phyloP scores from a whole-genome alignment of 2,113 vertebrate species.

The Macrotus californicus region DNA sequence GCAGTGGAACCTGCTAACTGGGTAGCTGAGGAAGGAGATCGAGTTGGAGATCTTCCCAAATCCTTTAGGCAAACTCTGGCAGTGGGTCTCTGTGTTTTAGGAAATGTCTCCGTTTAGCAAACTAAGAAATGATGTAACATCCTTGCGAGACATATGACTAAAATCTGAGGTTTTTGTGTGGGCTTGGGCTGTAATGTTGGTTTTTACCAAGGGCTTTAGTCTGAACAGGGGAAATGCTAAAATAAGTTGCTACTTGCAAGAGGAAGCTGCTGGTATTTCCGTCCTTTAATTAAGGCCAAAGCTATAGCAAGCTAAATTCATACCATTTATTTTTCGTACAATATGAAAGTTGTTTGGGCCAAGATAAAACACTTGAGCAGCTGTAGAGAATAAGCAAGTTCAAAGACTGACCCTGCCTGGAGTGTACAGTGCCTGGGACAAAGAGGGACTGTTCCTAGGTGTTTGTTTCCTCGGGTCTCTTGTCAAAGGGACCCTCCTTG shows the following conservation, averaged over 20 bases:
- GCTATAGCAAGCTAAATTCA: background rate
- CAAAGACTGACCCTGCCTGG: background rate
- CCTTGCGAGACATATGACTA: constrained; percentile 52
- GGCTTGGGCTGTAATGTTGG: background rate
- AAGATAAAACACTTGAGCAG: background rate
- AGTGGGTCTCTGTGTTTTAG: background rate
- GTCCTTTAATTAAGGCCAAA: constrained; percentile 8
- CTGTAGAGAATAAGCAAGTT: background rate
- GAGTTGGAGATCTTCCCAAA: background rate
- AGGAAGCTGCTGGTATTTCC: constrained; percentile 10
- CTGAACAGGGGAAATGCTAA: constrained; percentile 22
- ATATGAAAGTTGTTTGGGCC: background rate
- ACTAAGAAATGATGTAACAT: constrained; percentile 40
- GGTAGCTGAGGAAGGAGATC: background rate
- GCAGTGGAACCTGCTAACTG: background rate
- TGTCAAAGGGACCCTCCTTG: background rate
- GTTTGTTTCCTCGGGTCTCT: background rate
- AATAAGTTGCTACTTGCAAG: constrained; percentile 21
- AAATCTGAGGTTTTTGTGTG: constrained; percentile 56
- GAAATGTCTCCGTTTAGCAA: constrained; percentile 21
- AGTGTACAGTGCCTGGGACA: background rate
- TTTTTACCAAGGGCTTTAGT: background rate
- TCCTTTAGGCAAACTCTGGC: background rate
- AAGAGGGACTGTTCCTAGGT: constrained; percentile 7
- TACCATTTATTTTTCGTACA: background rate